These are phyloP conservation scores for Prostheceraeus crozeri DNA, from an alignment of 2,888 invertebrate genomes.

Conservation along the genomic window DNA sequence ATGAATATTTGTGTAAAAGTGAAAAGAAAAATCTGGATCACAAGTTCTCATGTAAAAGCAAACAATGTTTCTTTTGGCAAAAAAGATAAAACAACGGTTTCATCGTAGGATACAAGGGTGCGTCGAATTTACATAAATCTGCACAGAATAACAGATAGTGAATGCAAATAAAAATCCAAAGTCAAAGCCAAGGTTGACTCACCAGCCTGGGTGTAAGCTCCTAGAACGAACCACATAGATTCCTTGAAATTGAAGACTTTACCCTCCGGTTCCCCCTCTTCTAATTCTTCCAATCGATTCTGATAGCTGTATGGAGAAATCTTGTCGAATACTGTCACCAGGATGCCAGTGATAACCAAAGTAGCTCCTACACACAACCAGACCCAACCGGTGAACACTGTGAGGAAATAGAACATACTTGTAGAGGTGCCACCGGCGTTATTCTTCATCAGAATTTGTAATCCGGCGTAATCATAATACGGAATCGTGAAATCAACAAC, in stretches of 20 bases:
- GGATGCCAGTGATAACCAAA: conserved; percentile 68
- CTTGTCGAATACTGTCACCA: conserved; percentile 48
- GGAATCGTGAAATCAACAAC: conserved; percentile 82
- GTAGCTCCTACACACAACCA: conserved; percentile 78
- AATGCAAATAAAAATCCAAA: too few species aligned
- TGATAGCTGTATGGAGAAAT: conserved; percentile 65
- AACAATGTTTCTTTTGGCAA: too few species aligned
- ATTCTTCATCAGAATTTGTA: conserved; percentile 77
- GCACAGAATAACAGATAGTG: too few species aligned
- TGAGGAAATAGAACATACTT: conserved; percentile 84
- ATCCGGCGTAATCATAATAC: conserved; percentile 83
- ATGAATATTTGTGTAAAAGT: too few species aligned
- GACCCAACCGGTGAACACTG: conserved; percentile 69
- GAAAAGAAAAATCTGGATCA: too few species aligned
- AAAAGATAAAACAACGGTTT: too few species aligned
- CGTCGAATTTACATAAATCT: too few species aligned
- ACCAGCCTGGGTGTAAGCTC: conserved; percentile 71
- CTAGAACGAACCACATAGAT: conserved; percentile 84
- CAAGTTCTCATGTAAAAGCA: too few species aligned
- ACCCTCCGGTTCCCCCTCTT: conserved; percentile 68
- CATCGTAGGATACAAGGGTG: too few species aligned
- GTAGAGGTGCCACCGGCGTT: conserved; percentile 62
- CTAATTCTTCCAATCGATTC: conserved; percentile 65
- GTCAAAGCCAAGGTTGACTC: too few species aligned
- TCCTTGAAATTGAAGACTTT: conserved; percentile 80